Base-by-base conservation (phyloP, 2,888 invertebrate genomes). In the Trichacis sp. region DNA sequence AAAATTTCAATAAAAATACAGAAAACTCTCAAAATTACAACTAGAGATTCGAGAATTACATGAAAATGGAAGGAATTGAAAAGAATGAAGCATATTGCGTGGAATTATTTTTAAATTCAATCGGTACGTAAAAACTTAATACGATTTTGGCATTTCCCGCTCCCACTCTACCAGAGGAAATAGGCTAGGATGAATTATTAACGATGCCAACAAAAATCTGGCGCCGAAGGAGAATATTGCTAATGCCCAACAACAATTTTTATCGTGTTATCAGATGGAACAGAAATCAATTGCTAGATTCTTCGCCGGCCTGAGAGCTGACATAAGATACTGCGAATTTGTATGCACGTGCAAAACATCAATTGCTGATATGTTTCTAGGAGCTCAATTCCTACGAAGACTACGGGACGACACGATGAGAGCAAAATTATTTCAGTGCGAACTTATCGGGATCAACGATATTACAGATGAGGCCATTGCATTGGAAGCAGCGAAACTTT, bases 201-300 rank as follows among this genome's bases (percentile, higher is more conserved):
- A 15, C 12, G 19, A 20, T 49, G 12, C 43, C 54, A n/a, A 52
- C 49, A 29, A 36, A 54, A 24, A 54, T 29, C 42, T 63, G 36
- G 29, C 56, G 0, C 57, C 53, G 24, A 45, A 57, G 19, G 53
- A 42, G 14, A 62, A 56, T 19, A 2, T 48, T 9, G 24, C 56
- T 12, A 42, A 56, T 1, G 47, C 47, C 0, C 57, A 63, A 47
- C 58, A 63, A n/a, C 30, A 54, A 54, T 63, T 63, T 54, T 33
- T 63, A 20, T 63, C 63, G 8, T 58, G 52, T 43, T 63, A 63
- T 38, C 63, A 63, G 43, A 8, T 24, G 8, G 49, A 53, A 2
- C 11, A 57, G 1, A 48, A 63, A 30, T 45, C 62, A 11, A 63
- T 63, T 15, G n/a, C 56, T 8, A 52, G 57, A 29, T 63, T 38